phyloP scores from a whole-genome alignment of 1,140 invertebrate species.

The Bombus haemorrhoidalis region DNA sequence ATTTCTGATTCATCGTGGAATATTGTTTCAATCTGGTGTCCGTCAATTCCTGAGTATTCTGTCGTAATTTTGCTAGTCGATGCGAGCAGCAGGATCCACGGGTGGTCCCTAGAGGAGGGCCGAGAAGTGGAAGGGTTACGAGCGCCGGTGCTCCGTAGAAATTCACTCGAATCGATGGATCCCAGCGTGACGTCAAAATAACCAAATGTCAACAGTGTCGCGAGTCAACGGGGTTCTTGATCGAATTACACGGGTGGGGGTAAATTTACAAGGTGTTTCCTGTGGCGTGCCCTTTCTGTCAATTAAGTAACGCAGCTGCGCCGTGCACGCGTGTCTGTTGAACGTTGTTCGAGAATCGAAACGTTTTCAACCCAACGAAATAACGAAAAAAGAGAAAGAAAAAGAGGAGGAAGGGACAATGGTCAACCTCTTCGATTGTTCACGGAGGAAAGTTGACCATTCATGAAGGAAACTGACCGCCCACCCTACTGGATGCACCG shows the following conservation, averaged over 20 bases:
- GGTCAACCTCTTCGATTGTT: background rate
- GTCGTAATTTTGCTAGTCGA: background rate
- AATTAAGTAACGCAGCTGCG: conserved; percentile 68
- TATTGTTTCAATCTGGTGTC: background rate
- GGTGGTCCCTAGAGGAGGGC: conserved; percentile 63
- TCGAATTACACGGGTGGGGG: conserved; percentile 75
- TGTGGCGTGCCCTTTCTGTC: conserved; percentile 69
- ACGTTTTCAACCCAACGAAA: background rate
- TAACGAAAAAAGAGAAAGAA: conserved; percentile 12
- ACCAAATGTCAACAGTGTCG: conserved; percentile 78
- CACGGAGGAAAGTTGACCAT: background rate
- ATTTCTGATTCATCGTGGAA: background rate
- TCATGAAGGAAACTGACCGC: conserved; percentile 57
- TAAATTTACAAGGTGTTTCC: conserved; percentile 56
- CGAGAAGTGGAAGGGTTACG: conserved; percentile 54
- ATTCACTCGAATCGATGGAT: conserved; percentile 43
- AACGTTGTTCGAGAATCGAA: background rate
- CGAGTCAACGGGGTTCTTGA: conserved; percentile 76
- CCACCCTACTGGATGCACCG: conserved; percentile 60
- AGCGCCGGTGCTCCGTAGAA: conserved; percentile 25
- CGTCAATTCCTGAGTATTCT: conserved; percentile 31
- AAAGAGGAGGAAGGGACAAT: background rate
- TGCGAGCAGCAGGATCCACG: conserved; percentile 48
- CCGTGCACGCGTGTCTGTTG: background rate
- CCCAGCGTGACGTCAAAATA: conserved; percentile 78